These are phyloP conservation scores for Siniperca scherzeri DNA, from an alignment of 2,797 vertebrate species.

Conservation along the genomic window DNA sequence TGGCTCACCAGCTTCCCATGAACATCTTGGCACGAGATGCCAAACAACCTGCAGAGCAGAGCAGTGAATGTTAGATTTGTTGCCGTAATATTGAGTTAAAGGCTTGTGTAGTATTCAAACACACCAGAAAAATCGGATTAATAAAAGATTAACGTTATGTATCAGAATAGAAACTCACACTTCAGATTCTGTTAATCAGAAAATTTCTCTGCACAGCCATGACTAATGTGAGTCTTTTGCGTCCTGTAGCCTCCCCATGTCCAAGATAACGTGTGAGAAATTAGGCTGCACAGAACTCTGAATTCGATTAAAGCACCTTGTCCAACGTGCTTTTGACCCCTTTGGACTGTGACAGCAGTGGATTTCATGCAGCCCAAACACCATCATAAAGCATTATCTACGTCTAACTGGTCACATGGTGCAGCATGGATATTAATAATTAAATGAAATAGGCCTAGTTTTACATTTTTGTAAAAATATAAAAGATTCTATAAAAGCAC, in stretches of 20 bases:
- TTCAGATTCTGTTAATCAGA: background rate
- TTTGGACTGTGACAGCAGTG: background rate
- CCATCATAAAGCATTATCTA: constrained; percentile 5
- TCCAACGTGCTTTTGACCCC: constrained; percentile 16
- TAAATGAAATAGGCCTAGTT: background rate
- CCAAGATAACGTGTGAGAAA: constrained; percentile 35
- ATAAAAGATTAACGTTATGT: background rate
- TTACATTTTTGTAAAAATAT: background rate
- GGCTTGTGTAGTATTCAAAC: background rate
- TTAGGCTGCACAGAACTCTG: background rate
- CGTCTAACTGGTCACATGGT: background rate
- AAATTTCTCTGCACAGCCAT: background rate
- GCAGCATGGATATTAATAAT: background rate
- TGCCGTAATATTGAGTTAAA: background rate
- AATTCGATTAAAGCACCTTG: constrained; percentile 11
- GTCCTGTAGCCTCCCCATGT: constrained; percentile 9
- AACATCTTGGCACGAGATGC: constrained; percentile 63
- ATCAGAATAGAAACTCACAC: background rate
- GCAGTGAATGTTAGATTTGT: background rate
- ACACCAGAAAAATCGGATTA: background rate
- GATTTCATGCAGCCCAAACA: constrained; percentile 15
- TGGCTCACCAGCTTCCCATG: constrained; percentile 72
- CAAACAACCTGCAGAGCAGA: constrained; percentile 67
- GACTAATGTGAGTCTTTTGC: constrained; percentile 49
- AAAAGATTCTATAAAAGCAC: background rate